Conservation (phyloP, 2,797 vertebrate species). For the Brotula barbata region DNA sequence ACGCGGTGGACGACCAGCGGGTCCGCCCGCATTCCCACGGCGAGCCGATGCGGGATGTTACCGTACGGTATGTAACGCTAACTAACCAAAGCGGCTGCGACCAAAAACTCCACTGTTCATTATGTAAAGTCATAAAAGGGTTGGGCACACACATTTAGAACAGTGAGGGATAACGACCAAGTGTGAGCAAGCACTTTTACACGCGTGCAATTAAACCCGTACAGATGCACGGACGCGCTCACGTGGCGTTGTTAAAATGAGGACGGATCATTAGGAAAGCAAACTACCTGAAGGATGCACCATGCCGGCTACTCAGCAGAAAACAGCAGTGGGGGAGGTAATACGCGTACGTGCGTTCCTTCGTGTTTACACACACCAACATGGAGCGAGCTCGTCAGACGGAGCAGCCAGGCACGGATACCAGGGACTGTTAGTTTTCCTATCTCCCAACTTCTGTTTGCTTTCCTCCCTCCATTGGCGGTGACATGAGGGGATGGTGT, state of each 20-base stretch:
- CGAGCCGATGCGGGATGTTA: constrained; percentile 46
- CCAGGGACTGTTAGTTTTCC: constrained; percentile 58
- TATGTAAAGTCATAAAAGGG: not conserved
- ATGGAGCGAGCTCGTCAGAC: constrained; percentile 26
- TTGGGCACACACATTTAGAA: not conserved
- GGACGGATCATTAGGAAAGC: constrained; percentile 35
- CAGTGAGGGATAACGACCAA: not conserved
- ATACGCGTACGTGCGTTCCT: not conserved
- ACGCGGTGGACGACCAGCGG: too few species aligned
- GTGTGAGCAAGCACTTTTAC: not conserved
- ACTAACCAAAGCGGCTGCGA: too few species aligned
- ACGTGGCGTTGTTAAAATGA: constrained; percentile 18
- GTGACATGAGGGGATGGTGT: constrained; percentile 51
- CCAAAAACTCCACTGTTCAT: not conserved
- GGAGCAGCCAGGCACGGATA: constrained; percentile 38
- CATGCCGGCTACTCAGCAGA: constrained; percentile 25
- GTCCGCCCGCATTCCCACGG: too few species aligned
- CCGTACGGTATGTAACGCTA: too few species aligned
- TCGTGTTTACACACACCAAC: not conserved
- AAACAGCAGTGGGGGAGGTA: constrained; percentile 19
- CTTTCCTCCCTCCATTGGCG: constrained; percentile 22
- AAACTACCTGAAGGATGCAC: constrained; percentile 28
- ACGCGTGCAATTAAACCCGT: not conserved
- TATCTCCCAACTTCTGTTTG: constrained; percentile 36
- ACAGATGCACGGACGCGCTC: constrained; percentile 1